Conservation (phyloP, 2,888 invertebrate species). For the Spialia ferax region DNA sequence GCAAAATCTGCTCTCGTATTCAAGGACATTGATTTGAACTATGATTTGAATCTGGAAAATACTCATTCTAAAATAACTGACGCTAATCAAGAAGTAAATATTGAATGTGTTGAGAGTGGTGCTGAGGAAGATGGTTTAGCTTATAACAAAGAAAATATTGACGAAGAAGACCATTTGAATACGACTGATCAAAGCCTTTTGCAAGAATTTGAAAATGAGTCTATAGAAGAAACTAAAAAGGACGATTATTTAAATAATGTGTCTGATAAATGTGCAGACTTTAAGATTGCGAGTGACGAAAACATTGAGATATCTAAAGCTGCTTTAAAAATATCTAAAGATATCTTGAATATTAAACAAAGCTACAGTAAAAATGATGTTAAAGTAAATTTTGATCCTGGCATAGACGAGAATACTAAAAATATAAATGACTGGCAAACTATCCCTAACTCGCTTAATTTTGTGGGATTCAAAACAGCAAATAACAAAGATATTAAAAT, state of each 20-base stretch:
- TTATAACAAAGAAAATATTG: constrained; percentile 22
- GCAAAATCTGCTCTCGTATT: constrained; percentile 59
- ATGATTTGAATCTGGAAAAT: neutral
- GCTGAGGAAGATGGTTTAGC: neutral
- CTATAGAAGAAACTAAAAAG: constrained; percentile 23
- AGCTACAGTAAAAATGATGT: constrained; percentile 1
- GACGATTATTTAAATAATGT: neutral
- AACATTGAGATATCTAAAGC: constrained; percentile 52
- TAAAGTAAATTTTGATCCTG: constrained; percentile 20
- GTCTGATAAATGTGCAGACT: constrained; percentile 52
- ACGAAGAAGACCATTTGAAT: constrained; percentile 27
- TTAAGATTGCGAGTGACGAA: constrained; percentile 61
- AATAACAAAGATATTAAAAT: constrained; percentile 56
- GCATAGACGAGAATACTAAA: neutral
- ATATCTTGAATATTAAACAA: no score
- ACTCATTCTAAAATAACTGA: neutral
- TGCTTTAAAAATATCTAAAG: constrained; percentile 56
- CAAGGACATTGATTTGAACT: constrained; percentile 50
- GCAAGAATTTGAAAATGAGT: constrained; percentile 44
- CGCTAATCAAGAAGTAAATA: neutral
- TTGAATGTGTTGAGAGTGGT: neutral
- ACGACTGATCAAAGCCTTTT: constrained; percentile 34
- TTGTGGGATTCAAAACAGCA: constrained; percentile 53
- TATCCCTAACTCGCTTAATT: neutral
- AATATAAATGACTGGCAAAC: constrained; percentile 2